These are phyloP conservation scores for Parnassius orleans DNA, from an alignment of 2,888 invertebrate species.

Conservation along the genomic window DNA sequence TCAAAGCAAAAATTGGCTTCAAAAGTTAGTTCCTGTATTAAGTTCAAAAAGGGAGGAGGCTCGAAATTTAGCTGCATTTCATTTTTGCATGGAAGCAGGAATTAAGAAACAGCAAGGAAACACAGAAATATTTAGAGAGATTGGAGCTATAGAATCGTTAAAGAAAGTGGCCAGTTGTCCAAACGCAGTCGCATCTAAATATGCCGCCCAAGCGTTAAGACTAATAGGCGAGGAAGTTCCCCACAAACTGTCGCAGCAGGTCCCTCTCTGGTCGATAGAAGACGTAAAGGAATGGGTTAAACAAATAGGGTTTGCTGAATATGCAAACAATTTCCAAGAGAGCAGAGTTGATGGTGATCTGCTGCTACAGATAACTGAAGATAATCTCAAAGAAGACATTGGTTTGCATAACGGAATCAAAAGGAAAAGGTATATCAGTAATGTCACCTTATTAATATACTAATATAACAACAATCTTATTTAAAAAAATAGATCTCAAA, in stretches of 20 bases:
- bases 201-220: conserved; percentile 94
- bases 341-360: conserved; percentile 98
- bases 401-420: conserved; percentile 96
- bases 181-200: conserved; percentile 98
- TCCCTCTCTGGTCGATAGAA: conserved; percentile 97
- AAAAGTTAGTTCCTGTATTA: conserved; percentile 94
- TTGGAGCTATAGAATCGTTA: conserved; percentile 96
- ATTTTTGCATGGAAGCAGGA: conserved; percentile 99
- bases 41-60: conserved; percentile 98
- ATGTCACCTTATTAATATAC: neutral
- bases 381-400: conserved; percentile 95
- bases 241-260: conserved; percentile 98
- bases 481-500: neutral
- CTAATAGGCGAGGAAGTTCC: conserved; percentile 98
- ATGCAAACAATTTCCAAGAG: conserved; percentile 90
- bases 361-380: conserved; percentile 93
- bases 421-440: conserved; percentile 85
- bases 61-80: conserved; percentile 97
- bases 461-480: too few species aligned
- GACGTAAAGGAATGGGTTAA: conserved; percentile 99
- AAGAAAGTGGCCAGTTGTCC: conserved; percentile 98
- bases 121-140: conserved; percentile 94
- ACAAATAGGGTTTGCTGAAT: conserved; percentile 96
- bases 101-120: conserved; percentile 97
- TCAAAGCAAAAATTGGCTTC: conserved; percentile 96